These are phyloP conservation scores for Tetropium fuscum DNA, from an alignment of 2,888 invertebrate species.

Conservation along the genomic window DNA sequence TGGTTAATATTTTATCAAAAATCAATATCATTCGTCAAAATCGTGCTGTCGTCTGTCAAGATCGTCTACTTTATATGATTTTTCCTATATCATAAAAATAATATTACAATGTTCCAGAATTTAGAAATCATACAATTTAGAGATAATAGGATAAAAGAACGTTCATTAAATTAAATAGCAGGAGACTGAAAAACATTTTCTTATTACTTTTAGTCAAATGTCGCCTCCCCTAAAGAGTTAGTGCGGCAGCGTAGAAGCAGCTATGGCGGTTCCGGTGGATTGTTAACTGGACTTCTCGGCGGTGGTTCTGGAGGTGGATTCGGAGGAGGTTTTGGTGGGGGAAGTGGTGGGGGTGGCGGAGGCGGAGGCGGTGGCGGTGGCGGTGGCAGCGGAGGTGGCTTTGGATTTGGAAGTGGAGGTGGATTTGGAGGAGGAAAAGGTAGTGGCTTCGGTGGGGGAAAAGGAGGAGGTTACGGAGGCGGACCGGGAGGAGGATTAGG, in stretches of 20 bases:
- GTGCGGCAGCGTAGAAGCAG: constrained; percentile 30
- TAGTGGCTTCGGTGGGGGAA: constrained; percentile 41
- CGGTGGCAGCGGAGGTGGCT: constrained; percentile 36
- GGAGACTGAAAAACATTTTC: too few species aligned
- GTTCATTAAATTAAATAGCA: too few species aligned
- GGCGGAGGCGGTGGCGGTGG: constrained; percentile 66
- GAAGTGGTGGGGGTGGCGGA: constrained; percentile 54
- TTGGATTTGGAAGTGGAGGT: constrained; percentile 39
- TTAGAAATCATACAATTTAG: too few species aligned
- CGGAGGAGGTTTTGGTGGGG: constrained; percentile 31
- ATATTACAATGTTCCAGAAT: constrained; percentile 29
- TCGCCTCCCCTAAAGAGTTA: constrained; percentile 19
- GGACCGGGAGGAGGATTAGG: constrained; percentile 60
- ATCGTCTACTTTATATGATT: too few species aligned
- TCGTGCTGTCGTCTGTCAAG: too few species aligned
- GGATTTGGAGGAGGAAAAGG: constrained; percentile 48
- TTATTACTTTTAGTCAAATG: too few species aligned
- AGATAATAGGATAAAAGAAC: too few species aligned
- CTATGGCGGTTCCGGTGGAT: constrained; percentile 19
- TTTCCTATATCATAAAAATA: too few species aligned
- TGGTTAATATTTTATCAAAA: too few species aligned
- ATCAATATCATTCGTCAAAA: too few species aligned
- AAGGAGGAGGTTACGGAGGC: constrained; percentile 41
- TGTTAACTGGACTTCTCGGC: constrained; percentile 7
- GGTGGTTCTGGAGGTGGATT: constrained; percentile 50